Evolutionary conservation across 2,797 vertebrate genomes (phyloP).

Genomic region (Platalea minor): DNA sequence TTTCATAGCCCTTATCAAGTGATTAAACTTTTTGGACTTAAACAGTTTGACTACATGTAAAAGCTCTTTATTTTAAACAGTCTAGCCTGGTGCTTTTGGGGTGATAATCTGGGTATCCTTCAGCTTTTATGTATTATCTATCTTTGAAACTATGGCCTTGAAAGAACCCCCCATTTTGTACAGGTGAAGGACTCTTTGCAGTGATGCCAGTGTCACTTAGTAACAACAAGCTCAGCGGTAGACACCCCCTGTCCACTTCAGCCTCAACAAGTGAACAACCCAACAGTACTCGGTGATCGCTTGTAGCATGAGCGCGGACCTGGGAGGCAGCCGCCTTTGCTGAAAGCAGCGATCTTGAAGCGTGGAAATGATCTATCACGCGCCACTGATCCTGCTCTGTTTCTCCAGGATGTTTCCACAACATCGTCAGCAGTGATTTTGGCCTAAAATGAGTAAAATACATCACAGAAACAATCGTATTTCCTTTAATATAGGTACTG

Average conservation of each 20-base stretch:
- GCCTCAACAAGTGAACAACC: background rate
- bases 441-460: background rate
- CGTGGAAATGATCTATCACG: background rate
- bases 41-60: background rate
- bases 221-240: background rate
- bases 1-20: background rate
- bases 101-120: background rate
- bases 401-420: background rate
- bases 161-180: background rate
- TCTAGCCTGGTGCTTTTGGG: background rate
- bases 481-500: background rate
- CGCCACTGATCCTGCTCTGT: background rate
- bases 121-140: background rate
- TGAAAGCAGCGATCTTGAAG: background rate
- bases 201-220: background rate
- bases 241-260: background rate
- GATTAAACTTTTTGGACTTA: background rate
- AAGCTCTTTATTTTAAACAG: background rate
- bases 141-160: background rate
- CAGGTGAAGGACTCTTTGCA: background rate
- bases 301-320: fast-evolving
- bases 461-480: fast-evolving
- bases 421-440: background rate
- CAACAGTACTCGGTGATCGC: fast-evolving
- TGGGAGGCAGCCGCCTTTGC: background rate